Base-by-base conservation (phyloP, 2,888 invertebrate species). In the Morpho helenor region DNA sequence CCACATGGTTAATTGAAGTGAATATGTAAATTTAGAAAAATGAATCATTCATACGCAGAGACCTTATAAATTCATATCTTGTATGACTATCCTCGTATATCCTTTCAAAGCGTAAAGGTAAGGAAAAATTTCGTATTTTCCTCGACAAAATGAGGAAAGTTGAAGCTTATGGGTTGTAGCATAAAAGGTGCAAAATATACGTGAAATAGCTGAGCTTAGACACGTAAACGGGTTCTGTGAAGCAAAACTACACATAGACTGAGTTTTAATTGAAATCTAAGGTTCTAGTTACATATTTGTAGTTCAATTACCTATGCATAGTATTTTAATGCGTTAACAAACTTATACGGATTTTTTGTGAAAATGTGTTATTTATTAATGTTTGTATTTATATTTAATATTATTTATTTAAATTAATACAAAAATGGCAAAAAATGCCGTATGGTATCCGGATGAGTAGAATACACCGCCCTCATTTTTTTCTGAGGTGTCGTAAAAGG, bases 111-210 rank as follows among this genome's bases (percentile, higher is more conserved):
- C 16, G 50, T 16, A 54, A 59, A 49, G 22, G 46, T 46, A 46
- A 50, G 42, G 50, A 46, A 58, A 58, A 58, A 59, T 23, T 50
- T 59, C 54, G 54, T 59, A 59, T 59, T 54, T 59, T 54, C 54
- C 54, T 42, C 41, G 46, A 39, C 54, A 59, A 59, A 59, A 54
- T 54, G 58, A 54, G 50, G 46, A 41, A 46, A 53, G 46, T 49
- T 59, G 42, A 42, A 50, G 54, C 53, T 58, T 46, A 58, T 49
- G 42, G 53, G 42, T 59, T 54, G 46, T 39, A 50, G 54, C 16
- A 54, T 45, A 59, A 53, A 50, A 59, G 58, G 58, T 59, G 54
- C 42, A 59, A 50, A 54, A 54, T 59, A 9, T 50, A 49, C 44
- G 46, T n/a, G 49, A 22, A 53, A 53, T 22, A 41, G 39, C 40